These are phyloP conservation scores for Smutsia gigantea DNA, from an alignment of 2,797 vertebrate genomes.

Conservation along the genomic window DNA sequence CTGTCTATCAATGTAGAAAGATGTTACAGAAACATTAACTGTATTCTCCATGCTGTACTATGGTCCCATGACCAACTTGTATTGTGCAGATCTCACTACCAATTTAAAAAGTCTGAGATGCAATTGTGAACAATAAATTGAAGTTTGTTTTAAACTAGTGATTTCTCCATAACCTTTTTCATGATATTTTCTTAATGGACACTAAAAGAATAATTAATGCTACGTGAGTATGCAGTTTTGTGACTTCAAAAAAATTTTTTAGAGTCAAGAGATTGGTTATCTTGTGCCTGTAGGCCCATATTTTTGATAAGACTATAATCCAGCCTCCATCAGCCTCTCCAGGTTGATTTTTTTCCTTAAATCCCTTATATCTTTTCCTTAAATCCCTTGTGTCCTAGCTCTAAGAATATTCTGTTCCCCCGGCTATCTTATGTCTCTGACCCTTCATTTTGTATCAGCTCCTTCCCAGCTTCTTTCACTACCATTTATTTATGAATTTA, in stretches of 20 bases:
- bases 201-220: background rate
- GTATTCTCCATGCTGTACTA: no score
- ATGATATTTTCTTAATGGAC: background rate
- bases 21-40: no score
- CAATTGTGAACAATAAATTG: background rate
- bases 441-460: background rate
- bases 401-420: background rate
- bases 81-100: background rate
- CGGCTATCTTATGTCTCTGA: background rate
- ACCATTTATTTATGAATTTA: background rate
- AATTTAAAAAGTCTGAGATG: background rate
- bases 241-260: background rate
- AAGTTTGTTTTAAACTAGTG: background rate
- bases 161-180: background rate
- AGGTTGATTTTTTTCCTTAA: background rate
- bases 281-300: background rate
- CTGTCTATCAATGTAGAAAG: no score
- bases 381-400: background rate
- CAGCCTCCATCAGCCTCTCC: background rate
- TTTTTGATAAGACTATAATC: background rate
- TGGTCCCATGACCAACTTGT: no score
- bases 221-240: background rate
- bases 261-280: background rate
- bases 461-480: background rate
- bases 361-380: background rate